Evolutionary conservation across 2,113 vertebrate species (phyloP).

Genomic region (Percopsis transmontana): DNA sequence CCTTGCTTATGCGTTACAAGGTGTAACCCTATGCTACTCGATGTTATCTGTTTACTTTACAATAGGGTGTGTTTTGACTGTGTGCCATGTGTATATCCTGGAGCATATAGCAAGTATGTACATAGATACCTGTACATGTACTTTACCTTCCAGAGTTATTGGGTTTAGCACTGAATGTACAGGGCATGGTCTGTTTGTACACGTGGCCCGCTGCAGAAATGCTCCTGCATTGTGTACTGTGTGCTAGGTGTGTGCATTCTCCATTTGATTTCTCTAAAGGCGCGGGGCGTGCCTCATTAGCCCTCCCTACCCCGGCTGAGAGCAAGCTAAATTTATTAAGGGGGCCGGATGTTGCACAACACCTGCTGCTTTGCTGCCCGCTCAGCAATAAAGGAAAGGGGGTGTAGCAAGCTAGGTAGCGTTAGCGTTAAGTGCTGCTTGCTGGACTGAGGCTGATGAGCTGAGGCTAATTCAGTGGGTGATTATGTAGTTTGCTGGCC

Average conservation of each 20-base stretch:
- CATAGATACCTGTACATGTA: conserved; percentile 27
- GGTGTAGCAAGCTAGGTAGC: conserved; percentile 81
- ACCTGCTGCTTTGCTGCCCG: conserved; percentile 91
- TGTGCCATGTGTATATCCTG: conserved; percentile 14
- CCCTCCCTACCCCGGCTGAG: conserved; percentile 54
- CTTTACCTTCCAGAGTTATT: conserved; percentile 27
- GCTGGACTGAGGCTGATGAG: conserved; percentile 99
- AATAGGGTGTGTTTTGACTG: conserved; percentile 38
- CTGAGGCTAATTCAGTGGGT: conserved; percentile 97
- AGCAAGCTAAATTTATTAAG: conserved; percentile 90
- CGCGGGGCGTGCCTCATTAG: conserved; percentile 89
- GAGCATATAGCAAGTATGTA: conserved; percentile 38
- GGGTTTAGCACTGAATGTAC: neutral
- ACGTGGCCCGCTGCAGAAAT: conserved; percentile 13
- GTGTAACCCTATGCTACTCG: conserved; percentile 12
- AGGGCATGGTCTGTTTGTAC: conserved; percentile 25
- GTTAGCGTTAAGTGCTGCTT: conserved; percentile 89
- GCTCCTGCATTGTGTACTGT: conserved; percentile 10
- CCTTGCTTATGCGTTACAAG: neutral
- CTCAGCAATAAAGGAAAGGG: conserved; percentile 84
- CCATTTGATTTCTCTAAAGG: conserved; percentile 63
- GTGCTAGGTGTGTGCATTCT: conserved; percentile 8
- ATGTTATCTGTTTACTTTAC: conserved; percentile 27
- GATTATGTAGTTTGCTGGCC: conserved; percentile 99
- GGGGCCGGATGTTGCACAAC: conserved; percentile 92